phyloP scores from a whole-genome alignment of 2,113 vertebrate genomes.

The Tauraco erythrolophus region DNA sequence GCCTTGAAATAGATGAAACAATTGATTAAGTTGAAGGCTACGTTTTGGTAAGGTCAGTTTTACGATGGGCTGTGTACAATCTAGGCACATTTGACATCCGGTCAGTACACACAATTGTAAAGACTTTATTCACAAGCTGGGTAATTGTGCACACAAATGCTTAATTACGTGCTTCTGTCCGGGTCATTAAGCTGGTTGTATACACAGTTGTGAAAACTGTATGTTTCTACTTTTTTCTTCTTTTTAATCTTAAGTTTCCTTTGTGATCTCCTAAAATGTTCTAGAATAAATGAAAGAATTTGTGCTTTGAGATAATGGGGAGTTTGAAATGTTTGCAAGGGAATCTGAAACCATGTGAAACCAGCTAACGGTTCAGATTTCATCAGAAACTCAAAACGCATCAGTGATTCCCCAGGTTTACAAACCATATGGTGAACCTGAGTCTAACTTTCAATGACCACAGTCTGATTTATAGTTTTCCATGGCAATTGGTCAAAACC shows the following conservation, averaged over 20 bases:
- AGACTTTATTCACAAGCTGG: constrained; percentile 42
- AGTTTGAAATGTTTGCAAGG: constrained; percentile 17
- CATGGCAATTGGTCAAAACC: constrained; percentile 25
- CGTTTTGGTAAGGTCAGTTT: neutral
- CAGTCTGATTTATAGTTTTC: constrained; percentile 59
- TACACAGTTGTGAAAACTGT: constrained; percentile 47
- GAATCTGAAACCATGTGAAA: constrained; percentile 60
- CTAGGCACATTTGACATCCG: neutral
- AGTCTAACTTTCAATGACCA: constrained; percentile 37
- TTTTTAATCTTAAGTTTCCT: constrained; percentile 28
- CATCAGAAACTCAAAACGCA: constrained; percentile 42
- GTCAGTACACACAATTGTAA: neutral
- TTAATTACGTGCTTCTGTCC: constrained; percentile 54
- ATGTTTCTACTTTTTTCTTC: constrained; percentile 1
- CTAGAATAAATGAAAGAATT: constrained; percentile 16
- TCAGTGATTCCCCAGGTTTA: constrained; percentile 56
- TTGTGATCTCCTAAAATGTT: neutral
- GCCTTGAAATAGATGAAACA: neutral
- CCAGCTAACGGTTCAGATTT: constrained; percentile 47
- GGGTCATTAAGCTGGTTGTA: constrained; percentile 45
- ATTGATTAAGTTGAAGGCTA: constrained; percentile 11
- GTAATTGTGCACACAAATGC: constrained; percentile 49
- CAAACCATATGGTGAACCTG: constrained; percentile 63
- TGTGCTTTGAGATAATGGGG: neutral
- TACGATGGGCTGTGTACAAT: neutral